Conservation (phyloP, 2,797 vertebrate species). For the Xerus rutilus region DNA sequence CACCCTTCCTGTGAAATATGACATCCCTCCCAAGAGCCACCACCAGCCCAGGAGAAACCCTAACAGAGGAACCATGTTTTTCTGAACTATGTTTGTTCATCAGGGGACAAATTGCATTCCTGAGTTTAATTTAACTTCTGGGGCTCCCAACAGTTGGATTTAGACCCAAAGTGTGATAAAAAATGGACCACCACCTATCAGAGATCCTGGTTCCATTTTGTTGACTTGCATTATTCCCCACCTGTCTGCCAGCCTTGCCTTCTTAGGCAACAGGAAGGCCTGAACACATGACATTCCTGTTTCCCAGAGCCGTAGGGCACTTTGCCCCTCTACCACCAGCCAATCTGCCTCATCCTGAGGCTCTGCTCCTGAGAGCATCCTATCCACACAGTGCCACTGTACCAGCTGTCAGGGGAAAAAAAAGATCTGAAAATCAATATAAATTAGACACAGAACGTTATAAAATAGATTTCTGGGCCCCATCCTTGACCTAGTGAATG, state of each 20-base stretch:
- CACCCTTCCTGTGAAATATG: neutral
- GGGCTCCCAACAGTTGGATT: neutral
- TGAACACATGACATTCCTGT: neutral
- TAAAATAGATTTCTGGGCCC: neutral
- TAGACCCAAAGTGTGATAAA: neutral
- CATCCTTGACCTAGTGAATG: neutral
- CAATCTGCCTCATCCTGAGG: neutral
- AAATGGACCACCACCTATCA: fast-evolving
- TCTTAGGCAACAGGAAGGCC: neutral
- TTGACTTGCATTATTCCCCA: neutral
- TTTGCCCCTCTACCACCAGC: too few relatives aligned
- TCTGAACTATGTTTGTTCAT: neutral
- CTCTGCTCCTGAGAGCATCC: neutral
- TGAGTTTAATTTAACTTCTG: neutral
- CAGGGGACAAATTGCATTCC: neutral
- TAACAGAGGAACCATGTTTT: neutral
- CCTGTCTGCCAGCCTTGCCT: neutral
- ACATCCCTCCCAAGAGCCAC: neutral
- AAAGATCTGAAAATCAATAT: neutral
- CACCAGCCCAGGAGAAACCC: neutral
- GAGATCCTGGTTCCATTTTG: neutral
- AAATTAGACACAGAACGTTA: neutral
- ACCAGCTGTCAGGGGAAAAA: neutral
- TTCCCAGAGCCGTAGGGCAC: neutral
- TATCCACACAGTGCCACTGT: neutral